Percentiles rank a stretch among this genome's conserved stretches.
These are phyloP conservation scores for Atherinosoma microstoma DNA, from an alignment of 2,797 vertebrate genomes.

Conservation along the genomic window DNA sequence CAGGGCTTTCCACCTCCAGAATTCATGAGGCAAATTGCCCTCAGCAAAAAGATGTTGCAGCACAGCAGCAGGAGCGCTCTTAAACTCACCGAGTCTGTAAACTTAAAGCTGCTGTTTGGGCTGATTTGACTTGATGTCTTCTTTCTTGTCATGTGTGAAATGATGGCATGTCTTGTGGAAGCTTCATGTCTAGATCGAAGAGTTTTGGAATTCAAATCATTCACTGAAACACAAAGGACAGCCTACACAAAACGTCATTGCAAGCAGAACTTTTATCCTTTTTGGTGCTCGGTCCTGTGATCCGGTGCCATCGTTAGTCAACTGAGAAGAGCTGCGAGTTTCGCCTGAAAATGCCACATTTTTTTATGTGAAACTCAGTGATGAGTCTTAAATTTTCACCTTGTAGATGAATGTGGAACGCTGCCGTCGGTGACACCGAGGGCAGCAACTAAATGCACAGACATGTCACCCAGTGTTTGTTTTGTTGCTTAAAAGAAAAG, in stretches of 20 bases:
- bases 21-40: constrained; percentile 78
- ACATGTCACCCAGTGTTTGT: background rate
- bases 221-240: background rate
- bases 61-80: constrained; percentile 47
- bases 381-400: constrained; percentile 28
- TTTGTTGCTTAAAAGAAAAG: constrained; percentile 11
- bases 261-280: background rate
- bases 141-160: constrained; percentile 10
- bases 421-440: constrained; percentile 38
- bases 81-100: constrained; percentile 36
- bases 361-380: constrained; percentile 11
- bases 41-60: constrained; percentile 73
- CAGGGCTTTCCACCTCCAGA: constrained; percentile 71
- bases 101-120: constrained; percentile 23
- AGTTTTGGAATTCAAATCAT: background rate
- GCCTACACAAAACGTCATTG: background rate
- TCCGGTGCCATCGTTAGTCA: constrained; percentile 19
- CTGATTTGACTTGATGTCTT: constrained; percentile 30
- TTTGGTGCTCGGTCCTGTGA: background rate
- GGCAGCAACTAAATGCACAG: constrained; percentile 27
- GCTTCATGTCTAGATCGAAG: no score
- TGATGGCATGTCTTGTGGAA: background rate
- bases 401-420: constrained; percentile 29
- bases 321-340: constrained; percentile 12
- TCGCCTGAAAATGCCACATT: constrained; percentile 4